phyloP scores from a whole-genome alignment of 2,113 vertebrate species.

The Calyptomena viridis region DNA sequence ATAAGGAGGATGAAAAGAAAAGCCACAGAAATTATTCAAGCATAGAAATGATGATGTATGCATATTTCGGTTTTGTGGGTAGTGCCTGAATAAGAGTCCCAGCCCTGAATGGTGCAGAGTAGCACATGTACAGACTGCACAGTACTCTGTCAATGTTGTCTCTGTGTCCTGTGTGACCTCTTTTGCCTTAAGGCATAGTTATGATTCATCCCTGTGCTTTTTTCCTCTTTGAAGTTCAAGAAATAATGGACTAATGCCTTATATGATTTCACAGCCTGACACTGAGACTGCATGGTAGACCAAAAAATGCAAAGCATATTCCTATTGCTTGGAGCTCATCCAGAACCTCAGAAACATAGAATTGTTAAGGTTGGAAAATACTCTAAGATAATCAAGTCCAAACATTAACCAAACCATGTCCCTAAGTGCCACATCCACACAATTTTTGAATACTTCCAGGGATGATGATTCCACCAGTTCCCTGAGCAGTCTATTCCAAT shows the following conservation, averaged over 20 bases:
- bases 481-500: background rate
- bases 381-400: background rate
- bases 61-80: background rate
- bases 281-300: background rate
- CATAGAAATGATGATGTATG: background rate
- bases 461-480: background rate
- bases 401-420: background rate
- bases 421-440: background rate
- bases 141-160: accelerated
- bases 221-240: background rate
- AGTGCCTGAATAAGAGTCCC: background rate
- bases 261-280: background rate
- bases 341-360: background rate
- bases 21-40: background rate
- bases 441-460: background rate
- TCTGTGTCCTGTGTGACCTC: background rate
- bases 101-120: background rate
- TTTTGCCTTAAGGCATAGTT: background rate
- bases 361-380: background rate
- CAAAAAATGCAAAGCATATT: background rate
- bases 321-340: background rate
- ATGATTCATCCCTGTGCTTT: background rate
- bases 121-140: accelerated
- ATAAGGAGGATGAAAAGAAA: background rate
- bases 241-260: background rate